phyloP scores from a whole-genome alignment of 2,888 invertebrate species.

The Tiliacea citrago region DNA sequence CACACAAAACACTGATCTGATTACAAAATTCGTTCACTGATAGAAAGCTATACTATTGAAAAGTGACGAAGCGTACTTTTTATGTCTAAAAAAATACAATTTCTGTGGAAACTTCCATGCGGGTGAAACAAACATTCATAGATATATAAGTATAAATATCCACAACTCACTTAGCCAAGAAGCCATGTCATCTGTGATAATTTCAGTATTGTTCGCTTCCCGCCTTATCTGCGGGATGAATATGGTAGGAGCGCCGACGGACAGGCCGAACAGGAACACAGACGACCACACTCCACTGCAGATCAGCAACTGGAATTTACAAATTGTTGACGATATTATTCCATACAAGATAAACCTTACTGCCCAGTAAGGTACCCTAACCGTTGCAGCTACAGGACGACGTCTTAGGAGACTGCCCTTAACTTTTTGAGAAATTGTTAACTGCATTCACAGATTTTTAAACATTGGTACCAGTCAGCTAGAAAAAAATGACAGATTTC shows the following conservation, averaged over 20 bases:
- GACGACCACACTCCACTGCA: slow-evolving; percentile 66
- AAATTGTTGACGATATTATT: no score
- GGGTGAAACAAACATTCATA: not conserved
- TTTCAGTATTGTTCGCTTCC: slow-evolving; percentile 67
- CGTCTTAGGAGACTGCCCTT: no score
- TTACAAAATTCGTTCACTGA: not conserved
- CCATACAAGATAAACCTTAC: no score
- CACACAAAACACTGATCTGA: no score
- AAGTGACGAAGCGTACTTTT: no score
- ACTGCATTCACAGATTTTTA: no score
- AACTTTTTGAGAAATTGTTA: no score
- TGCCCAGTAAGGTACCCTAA: no score
- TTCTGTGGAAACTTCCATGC: not conserved
- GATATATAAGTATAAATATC: not conserved
- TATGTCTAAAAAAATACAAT: not conserved
- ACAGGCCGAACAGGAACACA: slow-evolving; percentile 62
- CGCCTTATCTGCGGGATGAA: slow-evolving; percentile 69
- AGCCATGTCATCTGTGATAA: slow-evolving; percentile 67
- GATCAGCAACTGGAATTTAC: slow-evolving; percentile 59
- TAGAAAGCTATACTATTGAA: not conserved
- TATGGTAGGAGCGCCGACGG: slow-evolving; percentile 68
- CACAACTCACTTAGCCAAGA: slow-evolving; percentile 58
- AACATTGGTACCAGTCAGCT: no score
- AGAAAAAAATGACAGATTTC: no score
- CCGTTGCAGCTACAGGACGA: no score